Evolutionary conservation across 2,113 vertebrate species (phyloP).

Genomic region (Anolis sagrei): DNA sequence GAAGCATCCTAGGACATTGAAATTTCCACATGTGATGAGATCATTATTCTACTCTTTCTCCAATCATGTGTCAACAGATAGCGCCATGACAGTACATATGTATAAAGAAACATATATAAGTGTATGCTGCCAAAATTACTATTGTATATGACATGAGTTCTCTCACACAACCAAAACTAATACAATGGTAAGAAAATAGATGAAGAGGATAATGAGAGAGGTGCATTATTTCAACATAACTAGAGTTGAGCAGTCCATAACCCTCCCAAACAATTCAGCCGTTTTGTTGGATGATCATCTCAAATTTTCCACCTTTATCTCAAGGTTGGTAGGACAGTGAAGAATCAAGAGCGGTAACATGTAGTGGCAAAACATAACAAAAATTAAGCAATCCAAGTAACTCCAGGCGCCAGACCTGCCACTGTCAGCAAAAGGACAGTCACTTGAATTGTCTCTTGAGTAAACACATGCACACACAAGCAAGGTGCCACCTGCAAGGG

Average conservation of each 20-base stretch:
- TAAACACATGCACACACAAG: conserved; percentile 17
- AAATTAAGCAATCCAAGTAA: background rate
- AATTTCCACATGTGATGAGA: no score
- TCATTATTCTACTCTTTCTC: no score
- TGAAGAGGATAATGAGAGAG: background rate
- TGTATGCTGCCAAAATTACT: background rate
- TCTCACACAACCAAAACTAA: background rate
- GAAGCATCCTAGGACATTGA: no score
- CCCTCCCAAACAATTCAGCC: background rate
- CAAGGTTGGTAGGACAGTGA: background rate
- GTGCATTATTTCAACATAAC: background rate
- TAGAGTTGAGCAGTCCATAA: background rate
- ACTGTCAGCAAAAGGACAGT: conserved; percentile 8
- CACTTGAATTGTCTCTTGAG: background rate
- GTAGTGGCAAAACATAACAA: conserved; percentile 33
- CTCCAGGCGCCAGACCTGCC: background rate
- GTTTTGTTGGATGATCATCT: background rate
- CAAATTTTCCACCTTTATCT: background rate
- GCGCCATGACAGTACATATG: background rate
- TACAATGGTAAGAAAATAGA: background rate
- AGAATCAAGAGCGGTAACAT: background rate
- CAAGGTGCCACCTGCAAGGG: conserved; percentile 1
- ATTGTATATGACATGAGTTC: background rate
- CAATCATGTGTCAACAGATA: background rate
- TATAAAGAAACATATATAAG: background rate